Conservation (phyloP, 1,140 invertebrate species). For the Trichomalopsis sarcophagae region DNA sequence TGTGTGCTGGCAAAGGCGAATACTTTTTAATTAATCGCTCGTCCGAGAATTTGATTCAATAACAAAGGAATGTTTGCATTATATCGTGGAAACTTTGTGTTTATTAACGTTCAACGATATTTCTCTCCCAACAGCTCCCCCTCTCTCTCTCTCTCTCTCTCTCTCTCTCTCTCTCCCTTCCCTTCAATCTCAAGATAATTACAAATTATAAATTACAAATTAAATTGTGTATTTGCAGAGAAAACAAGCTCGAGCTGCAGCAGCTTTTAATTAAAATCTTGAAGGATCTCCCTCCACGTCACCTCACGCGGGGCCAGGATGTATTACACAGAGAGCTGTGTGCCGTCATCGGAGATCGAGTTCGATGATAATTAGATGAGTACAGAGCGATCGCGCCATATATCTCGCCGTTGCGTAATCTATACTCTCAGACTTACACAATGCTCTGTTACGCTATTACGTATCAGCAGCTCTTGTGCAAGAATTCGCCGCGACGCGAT, state of each 20-base stretch:
- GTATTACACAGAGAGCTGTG: background rate
- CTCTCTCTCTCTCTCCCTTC: background rate
- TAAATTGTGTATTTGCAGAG: background rate
- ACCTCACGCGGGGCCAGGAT: too few species aligned
- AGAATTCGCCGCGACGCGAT: background rate
- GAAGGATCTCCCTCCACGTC: background rate
- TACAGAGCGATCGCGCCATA: background rate
- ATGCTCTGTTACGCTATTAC: background rate
- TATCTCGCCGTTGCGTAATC: background rate
- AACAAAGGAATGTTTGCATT: slow-evolving; percentile 1
- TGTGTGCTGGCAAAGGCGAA: too few species aligned
- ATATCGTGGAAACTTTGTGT: background rate
- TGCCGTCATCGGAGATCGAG: background rate
- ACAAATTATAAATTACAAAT: background rate
- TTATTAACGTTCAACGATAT: background rate
- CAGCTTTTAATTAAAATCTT: background rate
- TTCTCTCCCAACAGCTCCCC: background rate
- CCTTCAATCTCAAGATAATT: background rate
- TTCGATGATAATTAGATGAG: background rate
- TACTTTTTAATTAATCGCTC: background rate
- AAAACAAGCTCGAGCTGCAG: background rate
- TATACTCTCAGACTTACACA: background rate
- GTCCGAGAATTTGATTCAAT: background rate
- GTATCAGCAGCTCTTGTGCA: background rate
- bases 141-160: too few species aligned